A percentile compares a stretch with the other conserved stretches of the same genome.
phyloP scores from a whole-genome alignment of 1,140 invertebrate genomes.

The Zeugodacus cucurbitae region DNA sequence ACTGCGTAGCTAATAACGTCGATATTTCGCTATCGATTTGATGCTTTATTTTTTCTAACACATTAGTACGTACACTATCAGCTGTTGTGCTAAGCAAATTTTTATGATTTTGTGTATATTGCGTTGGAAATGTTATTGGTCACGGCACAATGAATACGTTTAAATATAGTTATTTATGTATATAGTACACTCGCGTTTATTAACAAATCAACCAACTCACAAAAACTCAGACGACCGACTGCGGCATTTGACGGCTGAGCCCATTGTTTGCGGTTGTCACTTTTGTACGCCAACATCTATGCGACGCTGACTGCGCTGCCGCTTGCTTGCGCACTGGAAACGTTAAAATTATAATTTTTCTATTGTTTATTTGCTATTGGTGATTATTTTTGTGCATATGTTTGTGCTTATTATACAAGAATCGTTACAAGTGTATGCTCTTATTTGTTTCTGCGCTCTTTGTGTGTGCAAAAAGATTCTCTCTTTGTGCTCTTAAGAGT shows the following conservation, averaged over 20 bases:
- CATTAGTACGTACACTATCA: background rate
- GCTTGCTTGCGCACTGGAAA: background rate
- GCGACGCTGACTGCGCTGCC: background rate
- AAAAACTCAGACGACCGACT: slow-evolving; percentile 10
- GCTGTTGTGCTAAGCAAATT: background rate
- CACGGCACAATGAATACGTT: background rate
- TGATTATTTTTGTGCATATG: too few species aligned
- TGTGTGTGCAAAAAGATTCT: too few species aligned
- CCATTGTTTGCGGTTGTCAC: background rate
- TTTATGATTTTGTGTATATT: background rate
- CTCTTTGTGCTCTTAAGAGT: too few species aligned
- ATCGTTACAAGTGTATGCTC: too few species aligned
- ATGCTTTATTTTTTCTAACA: background rate
- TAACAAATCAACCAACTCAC: background rate
- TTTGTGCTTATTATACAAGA: too few species aligned
- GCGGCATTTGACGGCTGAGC: background rate
- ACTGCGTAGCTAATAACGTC: background rate
- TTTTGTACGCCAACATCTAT: background rate
- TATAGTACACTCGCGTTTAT: background rate
- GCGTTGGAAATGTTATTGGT: background rate
- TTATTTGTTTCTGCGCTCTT: too few species aligned
- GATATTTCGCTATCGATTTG: background rate
- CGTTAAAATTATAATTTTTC: background rate
- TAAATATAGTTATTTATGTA: background rate
- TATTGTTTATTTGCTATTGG: background rate